phyloP scores from a whole-genome alignment of 1,140 invertebrate genomes.

The Mactra quadrangularis region DNA sequence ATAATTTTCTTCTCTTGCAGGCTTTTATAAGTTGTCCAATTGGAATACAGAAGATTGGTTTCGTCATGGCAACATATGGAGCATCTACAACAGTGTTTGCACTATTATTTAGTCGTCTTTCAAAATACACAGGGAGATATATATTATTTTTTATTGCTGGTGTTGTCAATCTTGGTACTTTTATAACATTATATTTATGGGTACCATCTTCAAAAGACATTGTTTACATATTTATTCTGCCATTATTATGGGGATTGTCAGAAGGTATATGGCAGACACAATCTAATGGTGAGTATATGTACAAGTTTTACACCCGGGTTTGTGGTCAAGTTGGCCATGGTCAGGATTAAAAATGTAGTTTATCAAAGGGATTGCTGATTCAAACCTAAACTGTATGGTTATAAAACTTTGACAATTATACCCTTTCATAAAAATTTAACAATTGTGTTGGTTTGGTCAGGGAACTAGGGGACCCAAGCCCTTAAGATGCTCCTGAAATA shows the following conservation, averaged over 20 bases:
- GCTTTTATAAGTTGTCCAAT: slow-evolving; percentile 96
- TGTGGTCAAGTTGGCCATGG: no score
- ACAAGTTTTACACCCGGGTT: background rate
- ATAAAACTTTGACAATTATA: no score
- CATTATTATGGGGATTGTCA: slow-evolving; percentile 95
- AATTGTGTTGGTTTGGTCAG: no score
- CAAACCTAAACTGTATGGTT: no score
- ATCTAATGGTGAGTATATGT: slow-evolving; percentile 90
- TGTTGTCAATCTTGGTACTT: slow-evolving; percentile 60
- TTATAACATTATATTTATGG: slow-evolving; percentile 87
- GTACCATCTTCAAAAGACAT: slow-evolving; percentile 90
- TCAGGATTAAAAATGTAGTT: no score
- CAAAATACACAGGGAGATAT: slow-evolving; percentile 94
- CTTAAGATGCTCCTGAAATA: no score
- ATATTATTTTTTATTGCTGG: slow-evolving; percentile 90
- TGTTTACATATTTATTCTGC: slow-evolving; percentile 93
- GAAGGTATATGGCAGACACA: slow-evolving; percentile 99
- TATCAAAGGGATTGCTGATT: no score
- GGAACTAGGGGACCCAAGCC: no score
- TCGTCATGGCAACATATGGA: slow-evolving; percentile 97
- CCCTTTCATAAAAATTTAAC: no score
- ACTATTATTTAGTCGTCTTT: slow-evolving; percentile 94
- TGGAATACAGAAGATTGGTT: slow-evolving; percentile 95
- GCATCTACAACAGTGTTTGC: slow-evolving; percentile 95
- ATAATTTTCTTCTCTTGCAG: no score